A percentile compares a stretch with the other conserved stretches of the same genome.
phyloP scores from a whole-genome alignment of 1,140 invertebrate species.

The Adoxophyes honmai region DNA sequence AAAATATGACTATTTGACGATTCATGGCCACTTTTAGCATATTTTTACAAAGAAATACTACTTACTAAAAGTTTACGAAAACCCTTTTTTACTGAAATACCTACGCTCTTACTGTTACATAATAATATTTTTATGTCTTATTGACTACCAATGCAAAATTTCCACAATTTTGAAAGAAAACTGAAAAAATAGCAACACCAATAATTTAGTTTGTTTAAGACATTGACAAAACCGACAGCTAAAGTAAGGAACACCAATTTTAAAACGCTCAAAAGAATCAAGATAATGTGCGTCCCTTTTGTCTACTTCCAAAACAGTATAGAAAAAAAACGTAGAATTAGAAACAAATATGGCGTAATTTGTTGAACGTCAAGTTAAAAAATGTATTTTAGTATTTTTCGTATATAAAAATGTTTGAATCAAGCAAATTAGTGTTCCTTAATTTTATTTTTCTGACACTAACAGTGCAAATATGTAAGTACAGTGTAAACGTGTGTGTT shows the following conservation, averaged over 20 bases:
- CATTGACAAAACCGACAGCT: neutral
- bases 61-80: too few relatives aligned
- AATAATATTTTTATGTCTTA: too few relatives aligned
- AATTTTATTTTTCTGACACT: conserved; percentile 34
- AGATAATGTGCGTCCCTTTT: neutral
- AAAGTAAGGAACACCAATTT: neutral
- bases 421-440: conserved; percentile 40
- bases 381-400: conserved; percentile 41
- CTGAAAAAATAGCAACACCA: too few relatives aligned
- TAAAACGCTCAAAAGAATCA: neutral
- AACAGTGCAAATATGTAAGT: conserved; percentile 48
- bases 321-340: conserved; percentile 16
- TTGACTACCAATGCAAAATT: too few relatives aligned
- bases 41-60: too few relatives aligned
- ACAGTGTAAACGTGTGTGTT: conserved; percentile 8
- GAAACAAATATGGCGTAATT: conserved; percentile 63
- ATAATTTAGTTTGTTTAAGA: neutral
- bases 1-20: too few relatives aligned
- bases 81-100: too few relatives aligned
- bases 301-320: neutral
- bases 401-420: conserved; percentile 67
- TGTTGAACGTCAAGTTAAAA: conserved; percentile 55
- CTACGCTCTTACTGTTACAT: too few relatives aligned
- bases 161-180: too few relatives aligned
- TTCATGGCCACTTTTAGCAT: too few relatives aligned